A percentile compares a stretch with the other conserved stretches of the same genome.
Conservation (phyloP, 2,888 invertebrate species). For the Tineola bisselliella region DNA sequence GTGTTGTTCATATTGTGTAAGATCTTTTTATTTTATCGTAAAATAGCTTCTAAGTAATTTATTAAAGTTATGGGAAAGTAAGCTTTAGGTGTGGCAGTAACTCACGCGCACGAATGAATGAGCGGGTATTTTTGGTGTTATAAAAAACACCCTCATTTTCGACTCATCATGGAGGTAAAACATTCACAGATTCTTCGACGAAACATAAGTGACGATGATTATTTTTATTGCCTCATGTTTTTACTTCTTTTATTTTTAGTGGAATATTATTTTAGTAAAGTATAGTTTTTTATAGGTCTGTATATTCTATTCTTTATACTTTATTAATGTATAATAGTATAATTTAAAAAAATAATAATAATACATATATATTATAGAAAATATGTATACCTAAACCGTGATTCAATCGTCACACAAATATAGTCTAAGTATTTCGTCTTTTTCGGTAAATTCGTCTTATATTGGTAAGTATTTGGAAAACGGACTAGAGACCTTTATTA, state of each 20-base stretch:
- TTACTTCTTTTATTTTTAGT: neutral
- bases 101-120: neutral
- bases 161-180: conserved; percentile 9
- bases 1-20: no score
- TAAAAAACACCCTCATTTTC: conserved; percentile 14
- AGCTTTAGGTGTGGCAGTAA: conserved; percentile 5
- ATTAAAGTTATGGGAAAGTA: neutral
- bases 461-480: no score
- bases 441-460: no score
- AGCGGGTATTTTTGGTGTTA: conserved; percentile 12
- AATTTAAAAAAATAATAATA: no score
- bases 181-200: neutral
- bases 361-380: no score
- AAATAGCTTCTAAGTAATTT: neutral
- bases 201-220: conserved; percentile 12
- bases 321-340: no score
- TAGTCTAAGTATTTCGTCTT: no score
- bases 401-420: no score
- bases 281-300: no score
- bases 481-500: no score
- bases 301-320: no score
- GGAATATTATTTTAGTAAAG: neutral
- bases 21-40: neutral
- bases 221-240: conserved; percentile 11
- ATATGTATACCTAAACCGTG: no score